A percentile compares a stretch with the other conserved stretches of the same genome.
These are phyloP conservation scores for Echinarachnius parma DNA, from an alignment of 53 echinoderm and acorn worm genomes.

Conservation along the genomic window DNA sequence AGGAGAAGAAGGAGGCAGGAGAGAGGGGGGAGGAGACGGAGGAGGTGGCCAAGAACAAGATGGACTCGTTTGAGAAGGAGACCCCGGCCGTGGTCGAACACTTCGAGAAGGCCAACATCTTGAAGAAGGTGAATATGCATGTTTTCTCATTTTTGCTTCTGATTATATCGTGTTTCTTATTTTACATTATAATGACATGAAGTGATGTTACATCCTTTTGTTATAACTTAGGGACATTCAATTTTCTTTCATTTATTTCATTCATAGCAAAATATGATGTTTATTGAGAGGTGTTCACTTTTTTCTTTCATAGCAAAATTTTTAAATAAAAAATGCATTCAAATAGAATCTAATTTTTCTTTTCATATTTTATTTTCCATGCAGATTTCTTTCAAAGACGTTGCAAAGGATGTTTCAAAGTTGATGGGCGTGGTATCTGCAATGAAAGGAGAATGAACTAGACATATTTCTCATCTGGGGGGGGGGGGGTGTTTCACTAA, in stretches of 20 bases:
- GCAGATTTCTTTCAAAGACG: constrained; percentile 69
- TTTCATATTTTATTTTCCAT: background rate
- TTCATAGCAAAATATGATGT: no score
- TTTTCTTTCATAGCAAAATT: no score
- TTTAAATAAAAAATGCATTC: background rate
- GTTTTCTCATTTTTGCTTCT: background rate
- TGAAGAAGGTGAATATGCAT: constrained; percentile 36
- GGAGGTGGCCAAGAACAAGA: constrained; percentile 65
- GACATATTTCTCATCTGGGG: no score
- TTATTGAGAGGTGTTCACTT: no score
- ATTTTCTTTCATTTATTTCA: no score
- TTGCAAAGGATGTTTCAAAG: constrained; percentile 47
- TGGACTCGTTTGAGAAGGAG: constrained; percentile 56
- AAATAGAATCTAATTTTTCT: background rate
- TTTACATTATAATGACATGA: no score
- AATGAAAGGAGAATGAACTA: constrained; percentile 10
- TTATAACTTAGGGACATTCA: no score
- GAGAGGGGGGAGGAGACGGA: constrained; percentile 76
- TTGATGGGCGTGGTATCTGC: constrained; percentile 3
- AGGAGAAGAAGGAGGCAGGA: constrained; percentile 60
- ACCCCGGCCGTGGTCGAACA: constrained; percentile 55
- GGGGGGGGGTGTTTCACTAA: no score
- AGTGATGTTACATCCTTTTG: no score
- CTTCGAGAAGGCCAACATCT: constrained; percentile 42
- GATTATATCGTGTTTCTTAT: no score